A percentile compares a stretch with the other conserved stretches of the same genome.
These are phyloP conservation scores for Hyles lineata DNA, from an alignment of 2,888 invertebrate species.

Conservation along the genomic window DNA sequence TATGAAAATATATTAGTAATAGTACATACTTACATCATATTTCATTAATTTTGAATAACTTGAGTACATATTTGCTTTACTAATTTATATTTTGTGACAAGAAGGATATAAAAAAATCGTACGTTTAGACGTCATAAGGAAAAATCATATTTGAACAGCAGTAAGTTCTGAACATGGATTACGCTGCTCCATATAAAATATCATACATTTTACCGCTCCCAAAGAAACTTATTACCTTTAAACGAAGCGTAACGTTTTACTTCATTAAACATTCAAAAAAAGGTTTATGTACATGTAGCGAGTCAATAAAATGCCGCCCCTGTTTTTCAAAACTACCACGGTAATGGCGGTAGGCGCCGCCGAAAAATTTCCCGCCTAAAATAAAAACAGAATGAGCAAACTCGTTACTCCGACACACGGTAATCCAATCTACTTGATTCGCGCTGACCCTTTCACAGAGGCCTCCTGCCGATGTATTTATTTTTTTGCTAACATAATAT, in stretches of 20 bases:
- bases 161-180: too few relatives aligned
- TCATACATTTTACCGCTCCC: not conserved
- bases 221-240: not conserved
- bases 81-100: too few relatives aligned
- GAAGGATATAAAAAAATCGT: too few relatives aligned
- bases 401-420: slow-evolving; percentile 61
- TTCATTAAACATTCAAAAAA: not conserved
- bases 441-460: slow-evolving; percentile 45
- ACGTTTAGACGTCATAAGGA: too few relatives aligned
- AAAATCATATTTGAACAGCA: too few relatives aligned
- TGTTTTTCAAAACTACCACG: slow-evolving; percentile 31
- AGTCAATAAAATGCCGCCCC: slow-evolving; percentile 8
- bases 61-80: too few relatives aligned
- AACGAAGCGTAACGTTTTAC: not conserved
- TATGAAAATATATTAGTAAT: too few relatives aligned
- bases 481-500: slow-evolving; percentile 41
- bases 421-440: slow-evolving; percentile 65
- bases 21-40: too few relatives aligned
- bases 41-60: too few relatives aligned
- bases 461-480: slow-evolving; percentile 45
- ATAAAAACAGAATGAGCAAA: slow-evolving; percentile 56
- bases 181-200: too few relatives aligned
- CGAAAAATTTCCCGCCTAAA: slow-evolving; percentile 47
- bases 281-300: slow-evolving; percentile 2
- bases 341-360: slow-evolving; percentile 41